Evolutionary conservation across 2,113 vertebrate genomes (phyloP), one percentile per base, ranked within the genome.

Genomic region (Toxotes jaculatrix): DNA sequence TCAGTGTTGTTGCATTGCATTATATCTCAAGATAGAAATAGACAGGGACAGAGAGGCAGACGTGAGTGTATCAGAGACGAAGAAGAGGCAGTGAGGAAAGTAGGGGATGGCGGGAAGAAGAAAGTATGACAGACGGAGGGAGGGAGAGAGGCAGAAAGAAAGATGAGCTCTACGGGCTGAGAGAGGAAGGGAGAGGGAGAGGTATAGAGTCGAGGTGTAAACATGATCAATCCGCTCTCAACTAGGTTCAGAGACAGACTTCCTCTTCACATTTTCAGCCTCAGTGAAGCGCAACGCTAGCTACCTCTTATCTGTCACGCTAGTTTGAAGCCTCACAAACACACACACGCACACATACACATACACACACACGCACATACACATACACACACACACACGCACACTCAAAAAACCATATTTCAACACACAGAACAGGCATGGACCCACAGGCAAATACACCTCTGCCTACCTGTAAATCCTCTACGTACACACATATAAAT

Each of bases 141-240:
- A 85, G 66, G 56, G 40, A 68, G 62, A 65, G 45, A 56, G 56
- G 14, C 27, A 68, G 61, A 32, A 72, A 91, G 70, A 79, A 60
- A 74, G 72, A 89, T 90, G 87, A 80, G 68, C 74, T 89, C 51
- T 68, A 14, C 68, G 70, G 74, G 66, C 77, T 71, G 56, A 88
- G 40, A 63, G 72, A 72, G 66, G 36, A 43, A 68, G 60, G 31
- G 79, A 14, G 64, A 79, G 61, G 71, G 74, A 78, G 74, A 77
- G 83, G 77, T 84, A 90, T 82, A 77, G 87, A 79, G 85, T 86
- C 7, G 14, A 86, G 81, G 85, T 91, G 88, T 92, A 91, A 94
- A 93, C 91, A 93, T 88, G 92, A 94, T 94, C 92, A 94, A 92
- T 93, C 92, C 83, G 74, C 87, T 91, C 82, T 64, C 82, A 91